These are phyloP conservation scores for Bathynomus jamesi DNA, from an alignment of 1,140 invertebrate species.

Conservation along the genomic window DNA sequence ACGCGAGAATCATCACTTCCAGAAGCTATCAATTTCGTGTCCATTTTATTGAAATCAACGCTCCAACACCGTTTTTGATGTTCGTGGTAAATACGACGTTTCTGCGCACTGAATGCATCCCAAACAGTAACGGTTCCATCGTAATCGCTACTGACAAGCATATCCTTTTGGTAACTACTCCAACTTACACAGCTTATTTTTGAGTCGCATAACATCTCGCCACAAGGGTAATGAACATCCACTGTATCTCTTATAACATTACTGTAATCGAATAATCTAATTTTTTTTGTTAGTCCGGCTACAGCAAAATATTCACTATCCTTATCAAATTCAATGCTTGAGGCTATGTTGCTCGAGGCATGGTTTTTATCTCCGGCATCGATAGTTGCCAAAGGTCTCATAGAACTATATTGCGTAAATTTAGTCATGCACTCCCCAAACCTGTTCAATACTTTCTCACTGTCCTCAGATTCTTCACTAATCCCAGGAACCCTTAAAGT, in stretches of 20 bases:
- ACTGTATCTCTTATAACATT: constrained; percentile 72
- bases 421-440: constrained; percentile 82
- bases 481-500: constrained; percentile 63
- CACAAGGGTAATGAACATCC: constrained; percentile 84
- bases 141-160: constrained; percentile 88
- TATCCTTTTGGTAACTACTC: constrained; percentile 85
- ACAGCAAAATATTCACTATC: constrained; percentile 95
- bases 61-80: constrained; percentile 96
- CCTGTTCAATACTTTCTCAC: constrained; percentile 48
- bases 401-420: constrained; percentile 72
- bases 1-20: constrained; percentile 92
- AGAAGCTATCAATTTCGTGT: constrained; percentile 82
- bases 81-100: constrained; percentile 65
- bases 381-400: constrained; percentile 73
- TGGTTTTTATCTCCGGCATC: constrained; percentile 81
- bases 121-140: constrained; percentile 89
- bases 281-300: constrained; percentile 89
- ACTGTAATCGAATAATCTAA: constrained; percentile 88
- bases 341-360: constrained; percentile 80
- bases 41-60: constrained; percentile 89
- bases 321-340: constrained; percentile 94
- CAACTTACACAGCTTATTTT: constrained; percentile 93
- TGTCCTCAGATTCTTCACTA: constrained; percentile 36
- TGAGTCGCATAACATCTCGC: constrained; percentile 86
- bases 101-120: constrained; percentile 76